These are phyloP conservation scores for Coendou prehensilis DNA, from an alignment of 2,797 vertebrate genomes.

Conservation along the genomic window DNA sequence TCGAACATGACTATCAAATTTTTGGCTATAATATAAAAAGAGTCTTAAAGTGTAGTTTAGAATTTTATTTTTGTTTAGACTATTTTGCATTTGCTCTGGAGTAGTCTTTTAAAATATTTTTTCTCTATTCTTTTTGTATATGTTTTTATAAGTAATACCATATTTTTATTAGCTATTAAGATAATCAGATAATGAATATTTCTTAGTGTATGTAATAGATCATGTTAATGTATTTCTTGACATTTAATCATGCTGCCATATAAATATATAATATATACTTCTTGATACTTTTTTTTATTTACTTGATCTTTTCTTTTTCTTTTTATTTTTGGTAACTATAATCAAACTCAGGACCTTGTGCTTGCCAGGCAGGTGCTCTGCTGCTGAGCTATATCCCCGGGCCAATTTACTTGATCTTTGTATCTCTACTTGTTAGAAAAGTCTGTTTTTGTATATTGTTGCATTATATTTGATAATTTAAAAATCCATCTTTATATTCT, in stretches of 20 bases:
- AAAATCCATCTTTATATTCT: background rate
- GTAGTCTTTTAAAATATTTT: background rate
- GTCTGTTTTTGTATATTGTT: background rate
- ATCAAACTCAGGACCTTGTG: too few species aligned
- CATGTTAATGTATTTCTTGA: background rate
- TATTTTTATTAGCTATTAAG: background rate
- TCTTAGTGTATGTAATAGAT: background rate
- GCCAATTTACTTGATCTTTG: background rate
- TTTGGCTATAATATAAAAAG: background rate
- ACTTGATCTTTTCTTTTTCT: background rate
- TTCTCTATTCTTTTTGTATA: background rate
- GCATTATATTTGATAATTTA: background rate
- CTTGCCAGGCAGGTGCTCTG: too few species aligned
- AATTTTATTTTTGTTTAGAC: background rate
- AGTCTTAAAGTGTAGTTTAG: background rate
- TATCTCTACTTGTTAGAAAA: background rate
- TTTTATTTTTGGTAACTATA: too few species aligned
- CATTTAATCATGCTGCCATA: background rate
- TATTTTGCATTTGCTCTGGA: background rate
- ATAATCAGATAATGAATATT: background rate
- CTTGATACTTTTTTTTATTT: background rate
- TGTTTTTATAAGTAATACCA: background rate
- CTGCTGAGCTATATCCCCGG: too few species aligned
- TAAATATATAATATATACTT: background rate
- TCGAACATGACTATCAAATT: background rate